These are phyloP conservation scores for Chunga burmeisteri DNA, from an alignment of 2,113 vertebrate genomes.

Conservation along the genomic window DNA sequence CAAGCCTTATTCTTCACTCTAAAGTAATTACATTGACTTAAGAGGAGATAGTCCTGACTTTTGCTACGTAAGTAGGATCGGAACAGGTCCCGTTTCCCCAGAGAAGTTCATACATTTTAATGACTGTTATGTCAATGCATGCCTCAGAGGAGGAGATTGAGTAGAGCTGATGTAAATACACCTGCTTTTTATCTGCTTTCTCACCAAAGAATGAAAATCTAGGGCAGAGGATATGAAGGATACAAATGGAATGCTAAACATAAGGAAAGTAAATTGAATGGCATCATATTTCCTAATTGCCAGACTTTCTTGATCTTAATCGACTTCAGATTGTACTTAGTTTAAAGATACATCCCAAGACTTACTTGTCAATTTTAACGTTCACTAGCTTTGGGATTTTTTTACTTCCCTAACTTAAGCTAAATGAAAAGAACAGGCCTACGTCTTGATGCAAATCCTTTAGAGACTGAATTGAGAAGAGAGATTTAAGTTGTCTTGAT, in stretches of 20 bases:
- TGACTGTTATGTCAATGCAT: neutral
- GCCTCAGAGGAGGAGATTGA: neutral
- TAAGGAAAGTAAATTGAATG: constrained; percentile 25
- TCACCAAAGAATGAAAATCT: constrained; percentile 6
- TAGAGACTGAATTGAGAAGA: neutral
- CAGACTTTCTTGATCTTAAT: neutral
- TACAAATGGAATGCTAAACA: constrained; percentile 35
- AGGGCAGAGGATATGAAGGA: constrained; percentile 21
- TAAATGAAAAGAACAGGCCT: constrained; percentile 38
- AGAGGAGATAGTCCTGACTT: neutral
- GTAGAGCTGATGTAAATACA: neutral
- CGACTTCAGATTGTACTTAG: neutral
- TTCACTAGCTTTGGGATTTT: neutral
- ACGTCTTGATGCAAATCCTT: neutral
- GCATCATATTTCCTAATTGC: constrained; percentile 22
- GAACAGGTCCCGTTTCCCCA: neutral
- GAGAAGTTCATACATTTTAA: neutral
- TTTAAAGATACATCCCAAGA: neutral
- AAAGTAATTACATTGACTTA: neutral
- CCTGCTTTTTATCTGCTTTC: constrained; percentile 14
- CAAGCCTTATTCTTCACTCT: neutral
- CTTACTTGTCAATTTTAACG: constrained; percentile 1
- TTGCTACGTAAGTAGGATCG: neutral
- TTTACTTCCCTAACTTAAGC: neutral
- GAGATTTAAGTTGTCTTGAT: neutral